phyloP scores from a whole-genome alignment of 2,888 invertebrate genomes.

The Himalopsyche kuldschensis region DNA sequence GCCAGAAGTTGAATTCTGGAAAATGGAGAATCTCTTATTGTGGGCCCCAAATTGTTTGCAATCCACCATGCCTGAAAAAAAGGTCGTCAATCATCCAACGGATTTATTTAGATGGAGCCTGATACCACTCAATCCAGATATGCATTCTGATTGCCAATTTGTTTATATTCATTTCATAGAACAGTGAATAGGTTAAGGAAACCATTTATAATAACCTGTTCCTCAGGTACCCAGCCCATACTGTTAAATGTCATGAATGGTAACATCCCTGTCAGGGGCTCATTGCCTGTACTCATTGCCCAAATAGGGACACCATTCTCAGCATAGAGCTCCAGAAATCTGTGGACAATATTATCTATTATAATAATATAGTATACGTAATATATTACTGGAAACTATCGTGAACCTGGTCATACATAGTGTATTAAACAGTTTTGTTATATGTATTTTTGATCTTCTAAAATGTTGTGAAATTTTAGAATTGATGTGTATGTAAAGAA shows the following conservation, averaged over 20 bases:
- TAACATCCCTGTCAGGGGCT: conserved; percentile 71
- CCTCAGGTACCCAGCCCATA: conserved; percentile 72
- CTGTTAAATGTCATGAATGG: conserved; percentile 67
- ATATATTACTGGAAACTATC: too few species aligned
- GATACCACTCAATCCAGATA: too few species aligned
- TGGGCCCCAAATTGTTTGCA: conserved; percentile 72
- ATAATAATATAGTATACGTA: too few species aligned
- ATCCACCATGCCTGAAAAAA: conserved; percentile 66
- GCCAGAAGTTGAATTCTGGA: conserved; percentile 69
- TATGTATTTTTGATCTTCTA: too few species aligned
- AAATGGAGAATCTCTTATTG: conserved; percentile 61
- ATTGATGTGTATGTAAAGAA: too few species aligned
- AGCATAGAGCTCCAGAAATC: conserved; percentile 77
- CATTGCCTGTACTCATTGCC: conserved; percentile 87
- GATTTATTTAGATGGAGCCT: too few species aligned
- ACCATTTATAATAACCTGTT: conserved; percentile 49
- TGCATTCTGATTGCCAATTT: too few species aligned
- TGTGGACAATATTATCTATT: conserved; percentile 45
- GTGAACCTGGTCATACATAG: too few species aligned
- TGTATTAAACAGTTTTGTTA: too few species aligned
- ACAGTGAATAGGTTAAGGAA: too few species aligned
- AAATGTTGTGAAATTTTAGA: too few species aligned
- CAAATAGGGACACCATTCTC: conserved; percentile 70
- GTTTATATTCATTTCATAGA: too few species aligned
- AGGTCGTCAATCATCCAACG: not conserved